These are phyloP conservation scores for Centruroides vittatus DNA, from an alignment of 1,140 invertebrate species.

Conservation along the genomic window DNA sequence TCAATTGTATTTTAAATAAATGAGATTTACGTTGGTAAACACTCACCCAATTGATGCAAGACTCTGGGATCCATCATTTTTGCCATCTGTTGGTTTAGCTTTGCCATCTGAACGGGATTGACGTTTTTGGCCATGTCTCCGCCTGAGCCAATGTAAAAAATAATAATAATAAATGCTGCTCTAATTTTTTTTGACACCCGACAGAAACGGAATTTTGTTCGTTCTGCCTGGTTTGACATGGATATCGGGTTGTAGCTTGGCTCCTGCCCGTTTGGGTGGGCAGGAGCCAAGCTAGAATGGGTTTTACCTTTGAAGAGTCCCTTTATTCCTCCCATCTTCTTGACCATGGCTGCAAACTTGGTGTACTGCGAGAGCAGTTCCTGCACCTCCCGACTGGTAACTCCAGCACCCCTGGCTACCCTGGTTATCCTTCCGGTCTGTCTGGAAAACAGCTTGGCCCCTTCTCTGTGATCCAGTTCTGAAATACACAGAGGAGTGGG, in stretches of 20 bases:
- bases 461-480: conserved; percentile 93
- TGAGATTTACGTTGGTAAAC: neutral
- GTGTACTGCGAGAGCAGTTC: conserved; percentile 96
- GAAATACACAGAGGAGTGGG: conserved; percentile 10
- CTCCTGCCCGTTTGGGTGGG: too few species aligned
- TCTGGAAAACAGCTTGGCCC: conserved; percentile 92
- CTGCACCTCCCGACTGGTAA: conserved; percentile 90
- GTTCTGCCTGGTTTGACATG: too few species aligned
- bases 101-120: conserved; percentile 95
- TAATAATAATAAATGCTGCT: too few species aligned
- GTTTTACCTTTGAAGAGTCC: conserved; percentile 74
- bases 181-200: too few species aligned
- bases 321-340: conserved; percentile 99
- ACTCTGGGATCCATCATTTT: conserved; percentile 99
- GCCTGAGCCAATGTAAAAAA: conserved; percentile 33
- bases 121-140: conserved; percentile 98
- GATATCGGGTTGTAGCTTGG: too few species aligned
- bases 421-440: conserved; percentile 69
- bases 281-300: too few species aligned
- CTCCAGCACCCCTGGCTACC: conserved; percentile 89
- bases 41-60: conserved; percentile 75
- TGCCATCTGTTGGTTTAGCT: conserved; percentile 98
- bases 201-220: too few species aligned
- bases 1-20: neutral
- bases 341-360: conserved; percentile 98